Evolutionary conservation across 2,113 vertebrate species (phyloP), one percentile per base, ranked within the genome.

Genomic region (Petrocephalus zakoni): DNA sequence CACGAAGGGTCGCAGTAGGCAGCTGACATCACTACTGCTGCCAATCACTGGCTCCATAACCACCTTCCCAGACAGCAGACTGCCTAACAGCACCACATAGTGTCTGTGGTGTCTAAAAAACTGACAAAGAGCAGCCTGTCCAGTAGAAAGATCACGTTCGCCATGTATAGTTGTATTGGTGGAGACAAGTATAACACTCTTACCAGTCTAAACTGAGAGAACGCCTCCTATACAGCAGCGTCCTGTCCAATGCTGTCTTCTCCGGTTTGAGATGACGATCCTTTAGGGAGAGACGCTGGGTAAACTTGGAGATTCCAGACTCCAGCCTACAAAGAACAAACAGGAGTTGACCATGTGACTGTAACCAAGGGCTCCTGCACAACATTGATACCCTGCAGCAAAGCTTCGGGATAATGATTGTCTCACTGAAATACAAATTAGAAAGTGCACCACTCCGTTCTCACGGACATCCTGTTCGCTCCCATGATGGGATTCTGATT

Each of bases 201-300:
- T 96, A 97, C 97, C 97, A 97, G 95, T 97, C 97, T 92, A 97
- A 93, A 92, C 97, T 97, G 78, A 97, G 96, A 89, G 97, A 97
- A 90, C 97, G 95, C 94, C 96, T 95, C 92, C 96, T 95, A 94
- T 96, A 97, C 90, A 95, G 92, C 29, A 94, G 90, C 90, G 93
- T 95, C 92, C 95, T 88, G 90, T 96, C 95, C 3, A 75, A 84
- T 0, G 91, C 88, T 25, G 94, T 94, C 94, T 95, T 97, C 91
- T 96, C 96, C 89, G 95, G 93, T 93, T 97, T 97, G 88, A 94
- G 91, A 55, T 96, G 96, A 85, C 96, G 96, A 91, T 97, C 96
- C 92, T 97, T 97, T 88, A 97, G 93, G 0, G 97, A 97, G 55
- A 97, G 95, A 61, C 96, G 96, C 92, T 97, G 96, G 84, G 97